Evolutionary conservation across 2,113 vertebrate species (phyloP).

Genomic region (Megalops atlanticus): DNA sequence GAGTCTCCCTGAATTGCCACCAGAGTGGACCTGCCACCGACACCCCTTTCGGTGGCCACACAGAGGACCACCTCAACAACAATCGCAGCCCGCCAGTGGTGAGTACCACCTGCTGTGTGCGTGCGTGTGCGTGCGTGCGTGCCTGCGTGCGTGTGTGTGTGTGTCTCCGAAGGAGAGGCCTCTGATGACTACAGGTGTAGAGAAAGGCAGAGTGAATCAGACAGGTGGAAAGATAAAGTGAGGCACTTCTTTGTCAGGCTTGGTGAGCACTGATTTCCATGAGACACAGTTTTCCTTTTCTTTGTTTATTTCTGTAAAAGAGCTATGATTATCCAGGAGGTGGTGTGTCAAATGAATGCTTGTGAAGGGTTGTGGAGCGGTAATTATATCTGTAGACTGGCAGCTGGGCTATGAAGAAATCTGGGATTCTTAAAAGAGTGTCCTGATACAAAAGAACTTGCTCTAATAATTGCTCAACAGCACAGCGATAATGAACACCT

Average conservation of each 20-base stretch:
- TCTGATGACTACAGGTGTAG: not conserved
- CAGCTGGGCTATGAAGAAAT: too few species aligned
- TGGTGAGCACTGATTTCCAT: too few species aligned
- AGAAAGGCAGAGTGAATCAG: too few species aligned
- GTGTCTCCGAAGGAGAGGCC: not conserved
- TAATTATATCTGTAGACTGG: too few species aligned
- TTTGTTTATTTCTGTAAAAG: not conserved
- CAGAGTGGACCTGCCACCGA: conserved; percentile 39
- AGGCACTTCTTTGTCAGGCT: too few species aligned
- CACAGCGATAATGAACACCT: too few species aligned
- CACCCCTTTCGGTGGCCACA: conserved; percentile 27
- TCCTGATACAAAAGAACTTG: too few species aligned
- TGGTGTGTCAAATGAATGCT: not conserved
- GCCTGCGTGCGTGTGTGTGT: conserved; percentile 17
- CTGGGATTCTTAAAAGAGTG: too few species aligned
- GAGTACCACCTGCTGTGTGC: conserved; percentile 47
- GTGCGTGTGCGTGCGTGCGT: conserved; percentile 24
- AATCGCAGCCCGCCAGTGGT: conserved; percentile 56
- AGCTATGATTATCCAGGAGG: not conserved
- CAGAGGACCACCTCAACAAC: conserved; percentile 70
- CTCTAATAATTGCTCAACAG: too few species aligned
- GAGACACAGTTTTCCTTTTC: not conserved
- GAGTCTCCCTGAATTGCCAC: conserved; percentile 70
- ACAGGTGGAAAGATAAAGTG: too few species aligned
- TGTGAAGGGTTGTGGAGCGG: too few species aligned